These are phyloP conservation scores for Lycorma delicatula DNA, from an alignment of 1,140 invertebrate species.

Conservation along the genomic window DNA sequence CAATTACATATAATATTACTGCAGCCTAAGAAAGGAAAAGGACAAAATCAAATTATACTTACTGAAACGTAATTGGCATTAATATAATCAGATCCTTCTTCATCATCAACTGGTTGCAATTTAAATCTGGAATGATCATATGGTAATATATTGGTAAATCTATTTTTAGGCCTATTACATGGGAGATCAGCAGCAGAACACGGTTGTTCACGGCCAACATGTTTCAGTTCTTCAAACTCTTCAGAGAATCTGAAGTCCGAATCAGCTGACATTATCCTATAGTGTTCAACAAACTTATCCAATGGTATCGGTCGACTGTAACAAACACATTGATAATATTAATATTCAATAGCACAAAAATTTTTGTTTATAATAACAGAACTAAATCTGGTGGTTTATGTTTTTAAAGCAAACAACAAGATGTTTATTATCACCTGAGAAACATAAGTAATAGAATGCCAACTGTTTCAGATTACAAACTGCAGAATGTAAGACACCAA, in stretches of 20 bases:
- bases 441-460: no score
- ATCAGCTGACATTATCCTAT: constrained; percentile 91
- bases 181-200: constrained; percentile 88
- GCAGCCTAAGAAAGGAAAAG: no score
- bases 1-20: no score
- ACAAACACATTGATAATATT: no score
- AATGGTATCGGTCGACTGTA: constrained; percentile 76
- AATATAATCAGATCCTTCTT: constrained; percentile 94
- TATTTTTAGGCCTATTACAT: constrained; percentile 93
- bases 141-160: constrained; percentile 97
- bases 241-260: constrained; percentile 97
- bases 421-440: no score
- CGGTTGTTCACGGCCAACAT: constrained; percentile 85
- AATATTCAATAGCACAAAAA: no score
- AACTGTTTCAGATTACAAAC: no score
- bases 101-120: constrained; percentile 89
- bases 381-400: no score
- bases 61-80: constrained; percentile 95
- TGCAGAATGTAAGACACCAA: no score
- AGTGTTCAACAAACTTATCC: constrained; percentile 87
- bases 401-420: no score
- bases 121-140: constrained; percentile 96
- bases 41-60: no score
- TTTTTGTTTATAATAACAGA: no score
- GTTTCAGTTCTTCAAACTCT: constrained; percentile 95